Conservation (phyloP, 2,888 invertebrate species). For the Scrobipalpa atriplicella region DNA sequence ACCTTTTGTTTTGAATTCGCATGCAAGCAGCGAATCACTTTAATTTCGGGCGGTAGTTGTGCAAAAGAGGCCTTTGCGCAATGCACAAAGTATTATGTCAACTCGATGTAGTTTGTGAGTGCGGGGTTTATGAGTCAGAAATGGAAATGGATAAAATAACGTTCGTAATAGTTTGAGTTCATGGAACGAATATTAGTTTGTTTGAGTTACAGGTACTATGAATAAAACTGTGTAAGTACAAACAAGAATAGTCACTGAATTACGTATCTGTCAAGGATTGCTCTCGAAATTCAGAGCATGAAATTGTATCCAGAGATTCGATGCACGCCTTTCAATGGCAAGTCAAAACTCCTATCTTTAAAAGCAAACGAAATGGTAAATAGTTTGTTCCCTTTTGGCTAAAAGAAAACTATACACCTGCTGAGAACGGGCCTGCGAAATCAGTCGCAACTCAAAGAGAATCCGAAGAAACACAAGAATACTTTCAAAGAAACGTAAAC, state of each 20-base stretch:
- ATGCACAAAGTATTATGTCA: neutral
- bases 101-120: neutral
- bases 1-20: conserved; percentile 12
- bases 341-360: neutral
- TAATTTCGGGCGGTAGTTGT: neutral
- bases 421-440: conserved; percentile 11
- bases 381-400: conserved; percentile 6
- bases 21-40: conserved; percentile 12
- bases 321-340: neutral
- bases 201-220: no score
- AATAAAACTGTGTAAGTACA: no score
- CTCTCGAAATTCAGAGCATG: neutral
- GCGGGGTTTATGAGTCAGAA: no score
- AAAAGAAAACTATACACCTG: conserved; percentile 7
- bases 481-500: conserved; percentile 33
- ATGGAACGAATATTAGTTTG: no score
- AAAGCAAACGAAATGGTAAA: conserved; percentile 21
- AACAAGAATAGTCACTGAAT: no score
- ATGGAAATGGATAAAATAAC: no score
- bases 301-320: conserved; percentile 1
- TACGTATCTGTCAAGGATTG: neutral
- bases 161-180: no score
- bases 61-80: neutral
- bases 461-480: conserved; percentile 21
- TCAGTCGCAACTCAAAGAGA: conserved; percentile 12